Base-by-base conservation (phyloP, 1,140 invertebrate species). In the Brachionus paranguensis region DNA sequence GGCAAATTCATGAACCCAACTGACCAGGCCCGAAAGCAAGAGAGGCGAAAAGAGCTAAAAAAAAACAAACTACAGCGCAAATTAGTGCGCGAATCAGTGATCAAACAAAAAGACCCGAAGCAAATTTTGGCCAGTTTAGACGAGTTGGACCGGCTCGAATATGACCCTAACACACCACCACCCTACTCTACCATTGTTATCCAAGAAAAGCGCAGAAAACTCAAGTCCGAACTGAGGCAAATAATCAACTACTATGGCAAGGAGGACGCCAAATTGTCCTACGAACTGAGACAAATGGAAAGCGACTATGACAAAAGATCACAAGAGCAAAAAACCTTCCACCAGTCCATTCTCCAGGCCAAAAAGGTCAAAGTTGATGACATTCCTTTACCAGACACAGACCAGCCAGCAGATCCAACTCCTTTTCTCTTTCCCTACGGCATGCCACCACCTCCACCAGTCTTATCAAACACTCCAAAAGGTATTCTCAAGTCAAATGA, bases 1-100 rank as follows among this genome's bases (percentile, higher is more conserved):
- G 96, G 96, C 88, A 98, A 98, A 92, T 98, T 96, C 87, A 98
- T 98, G 96, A 98, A 99, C 91, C 96, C 96, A 27, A 98, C 96
- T 5, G 96, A 99, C 90, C 96, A 98, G 93, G 96, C 96, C 83
- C 91, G 95, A 96, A 98, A 98, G 91, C 96, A 98, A 90, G 96
- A 96, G 14, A 92, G 96, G 85, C 98, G 97, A 89, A 96, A 96
- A 88, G 96, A 99, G 90, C 89, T 98, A 17, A 99, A 98, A 89
- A 99, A 98, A 91, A 98, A 98, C 89, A 98, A 98, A 88, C 94
- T 95, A 86, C 96, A 98, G 88, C 91, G 96, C 70, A 94, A 97
- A 90, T 93, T 97, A 90, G 97, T 98, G 2, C 90, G 96, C 87
- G 94, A 95, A 84, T 95, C 96, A 79, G 96, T 98, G n/a, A 90